phyloP scores from a whole-genome alignment of 2,888 invertebrate species.

The Zygaena filipendulae region DNA sequence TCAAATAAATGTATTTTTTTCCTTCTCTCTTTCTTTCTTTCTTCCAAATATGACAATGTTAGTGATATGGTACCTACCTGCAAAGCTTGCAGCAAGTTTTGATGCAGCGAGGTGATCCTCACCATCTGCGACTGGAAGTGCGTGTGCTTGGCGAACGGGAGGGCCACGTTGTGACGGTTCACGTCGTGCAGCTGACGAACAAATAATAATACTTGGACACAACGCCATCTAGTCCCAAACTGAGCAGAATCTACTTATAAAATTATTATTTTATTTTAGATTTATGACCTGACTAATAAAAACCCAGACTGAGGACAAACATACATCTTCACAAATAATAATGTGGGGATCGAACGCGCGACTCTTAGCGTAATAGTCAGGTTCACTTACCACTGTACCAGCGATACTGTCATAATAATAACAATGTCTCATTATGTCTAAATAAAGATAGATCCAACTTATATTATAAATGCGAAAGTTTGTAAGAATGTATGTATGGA shows the following conservation, averaged over 20 bases:
- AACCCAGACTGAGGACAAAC: no score
- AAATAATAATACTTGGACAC: no score
- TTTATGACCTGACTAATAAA: no score
- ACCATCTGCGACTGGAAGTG: slow-evolving; percentile 43
- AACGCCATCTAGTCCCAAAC: slow-evolving; percentile 22
- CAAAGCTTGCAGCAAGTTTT: slow-evolving; percentile 36
- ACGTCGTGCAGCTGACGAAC: slow-evolving; percentile 37
- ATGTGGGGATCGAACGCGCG: not conserved
- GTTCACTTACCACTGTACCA: no score
- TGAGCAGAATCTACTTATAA: slow-evolving; percentile 6
- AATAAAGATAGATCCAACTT: no score
- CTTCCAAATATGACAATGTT: no score
- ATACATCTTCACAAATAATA: no score
- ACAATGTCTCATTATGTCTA: no score
- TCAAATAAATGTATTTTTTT: slow-evolving; percentile 2
- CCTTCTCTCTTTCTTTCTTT: not conserved
- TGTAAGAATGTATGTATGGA: no score
- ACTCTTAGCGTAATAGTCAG: not conserved
- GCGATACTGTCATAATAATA: no score
- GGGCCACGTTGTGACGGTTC: slow-evolving; percentile 32
- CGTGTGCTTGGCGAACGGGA: slow-evolving; percentile 43
- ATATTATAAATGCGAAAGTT: no score
- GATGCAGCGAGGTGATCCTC: slow-evolving; percentile 37
- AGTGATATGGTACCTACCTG: slow-evolving; percentile 33
- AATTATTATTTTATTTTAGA: not conserved